Conservation (phyloP, 2,113 vertebrate species). For the Misgurnus anguillicaudatus region DNA sequence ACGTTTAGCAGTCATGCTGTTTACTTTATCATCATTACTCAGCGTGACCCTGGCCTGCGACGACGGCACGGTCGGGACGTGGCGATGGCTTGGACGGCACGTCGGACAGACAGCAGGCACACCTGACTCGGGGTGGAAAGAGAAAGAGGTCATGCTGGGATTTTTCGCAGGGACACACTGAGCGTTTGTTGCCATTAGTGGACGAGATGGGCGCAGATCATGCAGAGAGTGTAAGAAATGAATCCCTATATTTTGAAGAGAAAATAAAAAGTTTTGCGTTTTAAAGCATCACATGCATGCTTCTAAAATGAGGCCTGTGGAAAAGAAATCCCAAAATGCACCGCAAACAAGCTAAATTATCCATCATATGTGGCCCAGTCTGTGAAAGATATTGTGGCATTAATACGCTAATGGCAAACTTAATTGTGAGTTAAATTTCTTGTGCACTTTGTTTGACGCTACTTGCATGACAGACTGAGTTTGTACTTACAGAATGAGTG, state of each 20-base stretch:
- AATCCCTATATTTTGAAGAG: no score
- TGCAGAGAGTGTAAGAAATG: no score
- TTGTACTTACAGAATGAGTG: no score
- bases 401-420: no score
- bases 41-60: slow-evolving; percentile 52
- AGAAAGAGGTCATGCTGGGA: slow-evolving; percentile 31
- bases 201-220: background rate
- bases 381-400: no score
- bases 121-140: slow-evolving; percentile 6
- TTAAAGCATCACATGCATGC: no score
- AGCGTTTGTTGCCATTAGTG: background rate
- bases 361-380: no score
- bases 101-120: slow-evolving; percentile 34
- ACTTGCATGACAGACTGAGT: no score
- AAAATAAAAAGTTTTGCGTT: no score
- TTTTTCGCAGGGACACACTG: background rate
- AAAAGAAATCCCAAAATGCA: background rate
- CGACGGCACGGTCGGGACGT: slow-evolving; percentile 26
- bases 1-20: slow-evolving; percentile 61
- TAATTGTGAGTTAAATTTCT: no score
- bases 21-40: slow-evolving; percentile 64
- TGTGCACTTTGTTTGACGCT: no score
- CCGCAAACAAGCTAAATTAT: no score
- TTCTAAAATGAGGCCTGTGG: background rate
- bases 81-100: slow-evolving; percentile 30